These are phyloP conservation scores for Scaptomyza tumidula DNA, from an alignment of 2,888 invertebrate species.

Conservation along the genomic window DNA sequence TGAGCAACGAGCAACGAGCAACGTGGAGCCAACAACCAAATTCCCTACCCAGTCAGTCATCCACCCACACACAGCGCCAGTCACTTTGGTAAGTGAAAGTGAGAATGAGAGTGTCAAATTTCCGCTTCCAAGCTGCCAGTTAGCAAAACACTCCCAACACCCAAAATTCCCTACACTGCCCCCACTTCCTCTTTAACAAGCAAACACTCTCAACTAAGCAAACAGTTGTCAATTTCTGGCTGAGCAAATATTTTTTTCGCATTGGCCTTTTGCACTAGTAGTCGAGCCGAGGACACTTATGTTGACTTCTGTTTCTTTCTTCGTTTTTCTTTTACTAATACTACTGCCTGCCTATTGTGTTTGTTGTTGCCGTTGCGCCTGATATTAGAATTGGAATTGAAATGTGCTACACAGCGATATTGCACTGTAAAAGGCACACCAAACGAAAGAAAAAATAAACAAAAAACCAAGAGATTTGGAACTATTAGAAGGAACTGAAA, in stretches of 20 bases:
- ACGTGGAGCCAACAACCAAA: conserved; percentile 1
- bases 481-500: not conserved
- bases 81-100: conserved; percentile 59
- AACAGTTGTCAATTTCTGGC: conserved; percentile 79
- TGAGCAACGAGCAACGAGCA: conserved; percentile 4
- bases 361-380: conserved; percentile 30
- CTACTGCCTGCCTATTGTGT: conserved; percentile 41
- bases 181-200: conserved; percentile 11
- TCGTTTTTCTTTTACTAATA: conserved; percentile 27
- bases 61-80: conserved; percentile 8
- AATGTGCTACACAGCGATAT: conserved; percentile 38
- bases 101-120: conserved; percentile 77
- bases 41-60: not conserved
- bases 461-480: not conserved
- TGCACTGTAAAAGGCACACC: conserved; percentile 34
- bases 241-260: conserved; percentile 73
- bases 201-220: conserved; percentile 77
- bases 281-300: conserved; percentile 44
- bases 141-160: conserved; percentile 12
- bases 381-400: conserved; percentile 66
- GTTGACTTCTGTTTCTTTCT: conserved; percentile 47
- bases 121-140: conserved; percentile 62
- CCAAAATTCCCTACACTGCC: not conserved
- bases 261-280: conserved; percentile 62
- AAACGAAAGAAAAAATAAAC: not conserved